Percentiles rank a stretch among this genome's conserved stretches.
Conservation (phyloP, 2,888 invertebrate species). For the Eulithis testata region DNA sequence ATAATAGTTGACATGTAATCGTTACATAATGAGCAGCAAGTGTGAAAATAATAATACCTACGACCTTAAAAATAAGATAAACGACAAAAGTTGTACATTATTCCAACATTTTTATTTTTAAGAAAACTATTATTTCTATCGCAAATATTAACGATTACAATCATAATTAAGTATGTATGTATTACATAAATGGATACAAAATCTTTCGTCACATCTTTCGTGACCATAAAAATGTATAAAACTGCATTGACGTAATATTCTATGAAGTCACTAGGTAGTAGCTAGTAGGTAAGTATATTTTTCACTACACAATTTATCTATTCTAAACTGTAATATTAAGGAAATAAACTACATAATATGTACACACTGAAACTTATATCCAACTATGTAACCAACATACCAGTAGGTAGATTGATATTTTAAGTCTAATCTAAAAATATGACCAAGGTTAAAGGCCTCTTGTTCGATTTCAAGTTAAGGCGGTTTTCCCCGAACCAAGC, state of each 20-base stretch:
- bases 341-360: constrained; percentile 40
- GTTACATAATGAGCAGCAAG: too few relatives aligned
- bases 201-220: constrained; percentile 72
- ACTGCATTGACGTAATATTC: constrained; percentile 58
- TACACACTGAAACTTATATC: constrained; percentile 36
- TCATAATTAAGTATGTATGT: constrained; percentile 65
- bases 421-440: constrained; percentile 38
- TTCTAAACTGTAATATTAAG: constrained; percentile 34
- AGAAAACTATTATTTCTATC: constrained; percentile 71
- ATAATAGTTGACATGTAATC: too few relatives aligned
- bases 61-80: too few relatives aligned
- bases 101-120: constrained; percentile 57
- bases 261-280: constrained; percentile 61
- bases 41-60: too few relatives aligned
- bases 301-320: constrained; percentile 34
- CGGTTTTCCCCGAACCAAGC: too few relatives aligned
- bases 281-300: constrained; percentile 45
- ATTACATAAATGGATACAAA: constrained; percentile 70
- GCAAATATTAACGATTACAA: constrained; percentile 77
- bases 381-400: constrained; percentile 46
- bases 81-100: constrained; percentile 16
- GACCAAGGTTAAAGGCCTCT: constrained; percentile 41
- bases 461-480: constrained; percentile 38
- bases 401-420: constrained; percentile 47
- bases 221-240: constrained; percentile 80